Evolutionary conservation across 2,888 invertebrate species (phyloP), one percentile per base, ranked within the genome.

Genomic region (Drosophila setosimentum): DNA sequence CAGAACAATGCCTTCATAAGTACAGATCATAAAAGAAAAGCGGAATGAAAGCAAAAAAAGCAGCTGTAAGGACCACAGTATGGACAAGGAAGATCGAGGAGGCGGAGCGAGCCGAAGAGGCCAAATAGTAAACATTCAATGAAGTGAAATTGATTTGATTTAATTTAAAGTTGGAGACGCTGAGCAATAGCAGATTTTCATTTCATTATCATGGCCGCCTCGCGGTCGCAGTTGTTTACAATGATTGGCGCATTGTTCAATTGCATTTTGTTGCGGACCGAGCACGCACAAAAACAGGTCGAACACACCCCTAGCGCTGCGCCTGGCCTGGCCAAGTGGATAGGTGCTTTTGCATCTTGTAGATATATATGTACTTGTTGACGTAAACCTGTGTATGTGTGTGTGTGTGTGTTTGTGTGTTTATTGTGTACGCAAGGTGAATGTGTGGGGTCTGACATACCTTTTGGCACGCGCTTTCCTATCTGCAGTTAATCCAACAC

Each of bases 61-160:
- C n/a, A 66, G 24, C n/a, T 30, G 16, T 21, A 51, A 49, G 21
- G 27, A 11, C 13, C 51, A 29, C 37, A 37, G 8, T 24, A 16
- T 45, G 16, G 8, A 29, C 29, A 18, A 29, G 49, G 29, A 6
- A 0, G 18, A 29, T 10, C 29, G 3, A 30, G 32, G 27, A 29
- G 42, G 18, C 5, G 30, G 3, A 1, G 1, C 16, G 0, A 32
- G 32, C 50, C 37, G 32, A 60, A 48, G 59, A 61, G 72, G 68
- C 71, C 76, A 69, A 85, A 88, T 87, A 77, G 79, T 81, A 84
- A 89, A 79, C 81, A 87, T 76, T 72, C 84, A 87, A 83, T 84
- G 84, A 89, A 87, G 83, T 82, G 72, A 77, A 87, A 87, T 89
- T 87, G 89, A 87, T 87, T 87, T 87, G 81, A 89, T 87, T 87